Evolutionary conservation across 2,797 vertebrate species (phyloP).

Genomic region (Octomys mimax): DNA sequence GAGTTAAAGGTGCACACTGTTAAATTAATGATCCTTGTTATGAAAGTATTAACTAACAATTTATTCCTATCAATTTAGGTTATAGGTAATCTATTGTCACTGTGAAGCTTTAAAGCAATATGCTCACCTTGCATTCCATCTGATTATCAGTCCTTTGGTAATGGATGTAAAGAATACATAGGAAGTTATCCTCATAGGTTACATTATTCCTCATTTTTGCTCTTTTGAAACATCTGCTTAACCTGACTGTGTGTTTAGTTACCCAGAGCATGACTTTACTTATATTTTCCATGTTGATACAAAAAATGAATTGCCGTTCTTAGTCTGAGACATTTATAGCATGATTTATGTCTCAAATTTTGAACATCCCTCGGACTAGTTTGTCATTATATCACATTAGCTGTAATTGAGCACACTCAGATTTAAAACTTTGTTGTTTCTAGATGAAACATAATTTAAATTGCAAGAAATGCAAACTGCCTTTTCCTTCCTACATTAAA

Average conservation of each 20-base stretch:
- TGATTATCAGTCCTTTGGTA: constrained; percentile 32
- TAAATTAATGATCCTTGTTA: background rate
- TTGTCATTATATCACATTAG: constrained; percentile 70
- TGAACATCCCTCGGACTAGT: constrained; percentile 50
- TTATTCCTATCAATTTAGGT: background rate
- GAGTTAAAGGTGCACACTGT: background rate
- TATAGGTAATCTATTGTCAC: background rate
- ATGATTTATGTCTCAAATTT: constrained; percentile 73
- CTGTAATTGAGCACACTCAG: constrained; percentile 63
- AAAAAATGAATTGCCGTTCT: constrained; percentile 23
- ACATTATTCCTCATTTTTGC: constrained; percentile 44
- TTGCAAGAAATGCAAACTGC: constrained; percentile 52
- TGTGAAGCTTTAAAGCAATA: background rate
- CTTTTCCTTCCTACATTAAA: constrained; percentile 45
- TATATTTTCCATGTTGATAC: constrained; percentile 21
- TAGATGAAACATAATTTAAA: constrained; percentile 59
- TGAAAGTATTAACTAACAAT: background rate
- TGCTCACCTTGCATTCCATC: background rate
- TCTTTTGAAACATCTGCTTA: constrained; percentile 16
- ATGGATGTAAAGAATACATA: background rate
- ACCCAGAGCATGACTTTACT: background rate
- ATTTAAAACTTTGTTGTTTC: constrained; percentile 47
- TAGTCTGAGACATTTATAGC: constrained; percentile 24
- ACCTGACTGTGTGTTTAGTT: background rate
- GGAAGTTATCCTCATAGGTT: constrained; percentile 29